Conservation (phyloP, 2,113 vertebrate genomes). For the Gallinago media region DNA sequence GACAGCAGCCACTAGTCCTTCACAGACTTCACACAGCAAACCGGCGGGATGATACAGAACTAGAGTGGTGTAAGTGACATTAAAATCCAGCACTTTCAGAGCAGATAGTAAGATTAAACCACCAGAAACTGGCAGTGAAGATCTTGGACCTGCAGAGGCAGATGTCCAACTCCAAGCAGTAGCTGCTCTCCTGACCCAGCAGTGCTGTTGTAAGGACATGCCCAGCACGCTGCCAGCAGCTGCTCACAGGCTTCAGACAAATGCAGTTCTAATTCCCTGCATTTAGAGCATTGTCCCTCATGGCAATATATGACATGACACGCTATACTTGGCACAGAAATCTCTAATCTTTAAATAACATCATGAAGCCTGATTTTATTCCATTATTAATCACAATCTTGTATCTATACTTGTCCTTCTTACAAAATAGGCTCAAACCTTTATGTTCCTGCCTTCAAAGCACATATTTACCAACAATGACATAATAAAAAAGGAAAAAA, state of each 20-base stretch:
- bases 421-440: neutral
- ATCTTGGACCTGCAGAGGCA: neutral
- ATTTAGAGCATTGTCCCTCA: neutral
- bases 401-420: neutral
- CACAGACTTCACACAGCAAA: neutral
- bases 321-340: neutral
- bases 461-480: neutral
- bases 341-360: neutral
- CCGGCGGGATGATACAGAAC: fast-evolving
- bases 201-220: fast-evolving
- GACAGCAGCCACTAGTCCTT: neutral
- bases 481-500: neutral
- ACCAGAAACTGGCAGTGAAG: neutral
- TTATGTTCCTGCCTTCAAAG: neutral
- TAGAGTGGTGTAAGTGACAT: neutral
- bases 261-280: neutral
- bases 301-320: neutral
- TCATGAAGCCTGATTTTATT: neutral
- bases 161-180: neutral
- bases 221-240: neutral
- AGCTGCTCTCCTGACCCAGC: neutral
- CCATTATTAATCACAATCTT: neutral
- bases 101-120: neutral
- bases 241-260: neutral
- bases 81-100: neutral